These are phyloP conservation scores for Chrysogorgia sp. DNA, from an alignment of 92 coral and sea anemone genomes.

Conservation along the genomic window DNA sequence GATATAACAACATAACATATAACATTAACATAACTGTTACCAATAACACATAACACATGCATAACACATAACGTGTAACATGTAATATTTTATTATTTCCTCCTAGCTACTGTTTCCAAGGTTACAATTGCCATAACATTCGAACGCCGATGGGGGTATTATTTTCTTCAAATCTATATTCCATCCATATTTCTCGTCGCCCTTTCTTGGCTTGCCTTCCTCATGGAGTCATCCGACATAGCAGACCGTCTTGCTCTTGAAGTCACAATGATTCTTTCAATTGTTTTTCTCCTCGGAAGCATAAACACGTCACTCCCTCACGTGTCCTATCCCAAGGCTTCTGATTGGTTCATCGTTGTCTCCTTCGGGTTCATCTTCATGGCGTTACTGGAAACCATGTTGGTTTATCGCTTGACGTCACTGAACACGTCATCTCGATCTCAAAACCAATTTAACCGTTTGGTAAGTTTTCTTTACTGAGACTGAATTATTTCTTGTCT, in stretches of 20 bases:
- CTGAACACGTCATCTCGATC: not conserved
- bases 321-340: slow-evolving; percentile 77
- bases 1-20: no score
- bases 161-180: slow-evolving; percentile 66
- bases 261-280: slow-evolving; percentile 70
- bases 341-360: slow-evolving; percentile 66
- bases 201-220: not conserved
- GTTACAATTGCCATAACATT: slow-evolving; percentile 51
- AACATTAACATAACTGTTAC: no score
- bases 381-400: slow-evolving; percentile 69
- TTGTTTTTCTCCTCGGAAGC: slow-evolving; percentile 72
- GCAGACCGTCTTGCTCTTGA: slow-evolving; percentile 83
- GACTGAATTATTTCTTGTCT: no score
- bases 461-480: no score
- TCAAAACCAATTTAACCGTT: no score
- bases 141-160: slow-evolving; percentile 70
- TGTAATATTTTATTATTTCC: no score
- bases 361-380: slow-evolving; percentile 72
- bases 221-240: slow-evolving; percentile 64
- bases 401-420: slow-evolving; percentile 52
- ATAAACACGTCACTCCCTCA: slow-evolving; percentile 66
- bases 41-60: no score
- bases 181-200: slow-evolving; percentile 28
- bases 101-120: not conserved
- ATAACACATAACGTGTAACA: no score